Evolutionary conservation across 2,113 vertebrate genomes (phyloP), one percentile per base, ranked within the genome.

Genomic region (Ophthalmotilapia sp.): DNA sequence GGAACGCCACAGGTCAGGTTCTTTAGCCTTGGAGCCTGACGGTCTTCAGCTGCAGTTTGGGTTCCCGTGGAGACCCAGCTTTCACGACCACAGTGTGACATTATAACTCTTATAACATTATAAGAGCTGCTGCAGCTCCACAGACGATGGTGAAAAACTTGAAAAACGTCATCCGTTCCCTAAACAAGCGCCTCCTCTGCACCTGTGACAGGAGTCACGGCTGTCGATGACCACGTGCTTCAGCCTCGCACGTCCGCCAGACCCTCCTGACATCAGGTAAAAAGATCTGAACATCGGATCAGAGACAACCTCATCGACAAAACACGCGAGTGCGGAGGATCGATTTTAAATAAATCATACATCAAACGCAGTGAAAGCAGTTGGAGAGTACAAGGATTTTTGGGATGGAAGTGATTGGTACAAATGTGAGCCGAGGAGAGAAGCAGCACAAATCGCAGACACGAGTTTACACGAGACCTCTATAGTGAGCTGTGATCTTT

Each of bases 311-410:
- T 77, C 73, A 33, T 77, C 10, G 10, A n/a, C 45, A 51, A 51
- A 77, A 51, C 70, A 31, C 3, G 73, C 1, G 10, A 12, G 81
- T 79, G 49, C 23, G 40, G 19, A 51, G 3, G 21, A 83, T 90
- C 80, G 47, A 90, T 93, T 87, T 86, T 2, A 88, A 79, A 88
- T 86, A 81, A 91, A 92, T 93, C 89, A 88, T 73, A 80, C 88
- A 91, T 90, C 80, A 85, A 88, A 86, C 38, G 2, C 29, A 13
- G 42, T 89, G 83, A 88, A 88, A 92, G 65, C 62, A 62, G 45
- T 89, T 87, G 68, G 83, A 86, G 81, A 88, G 75, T 54, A 82
- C 82, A 65, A 84, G 83, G 65, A 23, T 21, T 86, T 87, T 33
- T 33, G 26, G 40, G 51, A 29, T 38, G 38, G 33, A 47, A 58